These are phyloP conservation scores for Pipistrellus nathusii DNA, from an alignment of 2,797 vertebrate species.

Conservation along the genomic window DNA sequence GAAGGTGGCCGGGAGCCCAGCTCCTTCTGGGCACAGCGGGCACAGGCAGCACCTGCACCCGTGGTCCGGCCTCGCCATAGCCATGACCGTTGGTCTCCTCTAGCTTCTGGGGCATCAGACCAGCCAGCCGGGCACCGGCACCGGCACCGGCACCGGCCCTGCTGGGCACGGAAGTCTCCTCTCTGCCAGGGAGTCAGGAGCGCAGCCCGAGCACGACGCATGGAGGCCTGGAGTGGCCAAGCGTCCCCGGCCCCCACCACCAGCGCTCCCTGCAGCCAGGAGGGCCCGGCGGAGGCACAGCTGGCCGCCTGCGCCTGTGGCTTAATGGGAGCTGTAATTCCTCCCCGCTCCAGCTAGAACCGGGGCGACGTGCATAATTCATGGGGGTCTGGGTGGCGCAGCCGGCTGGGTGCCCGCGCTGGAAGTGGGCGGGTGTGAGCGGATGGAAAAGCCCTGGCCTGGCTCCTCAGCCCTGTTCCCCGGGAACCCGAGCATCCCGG, in stretches of 20 bases:
- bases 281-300: slow-evolving; percentile 73
- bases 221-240: neutral
- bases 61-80: fast-evolving
- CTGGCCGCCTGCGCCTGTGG: slow-evolving; percentile 84
- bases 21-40: neutral
- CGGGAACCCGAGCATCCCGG: fast-evolving
- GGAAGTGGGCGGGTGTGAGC: neutral
- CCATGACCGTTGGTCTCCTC: neutral
- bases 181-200: neutral
- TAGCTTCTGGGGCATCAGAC: neutral
- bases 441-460: neutral
- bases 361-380: slow-evolving; percentile 89
- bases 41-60: neutral
- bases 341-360: slow-evolving; percentile 86
- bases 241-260: neutral
- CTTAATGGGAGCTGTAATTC: slow-evolving; percentile 82
- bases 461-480: neutral
- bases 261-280: slow-evolving; percentile 37
- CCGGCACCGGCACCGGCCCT: neutral
- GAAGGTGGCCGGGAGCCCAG: neutral
- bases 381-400: slow-evolving; percentile 87
- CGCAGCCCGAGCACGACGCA: neutral
- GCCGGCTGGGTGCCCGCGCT: slow-evolving; percentile 82
- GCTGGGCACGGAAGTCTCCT: slow-evolving; percentile 25
- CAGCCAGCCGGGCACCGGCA: neutral